phyloP scores from a whole-genome alignment of 2,888 invertebrate species.

The Chymomyza fuscimana region DNA sequence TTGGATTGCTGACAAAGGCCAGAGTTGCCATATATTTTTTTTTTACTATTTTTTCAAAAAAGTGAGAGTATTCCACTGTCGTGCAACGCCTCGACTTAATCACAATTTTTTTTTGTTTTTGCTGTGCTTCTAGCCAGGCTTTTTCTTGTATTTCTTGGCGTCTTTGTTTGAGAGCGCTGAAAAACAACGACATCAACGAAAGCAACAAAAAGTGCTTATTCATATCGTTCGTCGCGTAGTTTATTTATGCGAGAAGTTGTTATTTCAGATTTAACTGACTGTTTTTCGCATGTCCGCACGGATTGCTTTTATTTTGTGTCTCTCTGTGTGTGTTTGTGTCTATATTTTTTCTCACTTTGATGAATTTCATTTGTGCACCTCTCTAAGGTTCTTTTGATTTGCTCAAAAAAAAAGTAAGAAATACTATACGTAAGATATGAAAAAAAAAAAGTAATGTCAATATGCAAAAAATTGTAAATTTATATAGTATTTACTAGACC shows the following conservation, averaged over 20 bases:
- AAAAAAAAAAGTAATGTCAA: conserved; percentile 4
- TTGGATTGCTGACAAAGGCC: no score
- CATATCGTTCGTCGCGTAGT: conserved; percentile 27
- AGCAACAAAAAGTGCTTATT: conserved; percentile 36
- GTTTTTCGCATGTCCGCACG: conserved; percentile 24
- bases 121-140: conserved; percentile 16
- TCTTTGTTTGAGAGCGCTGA: neutral
- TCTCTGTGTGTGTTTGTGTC: conserved; percentile 2
- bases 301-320: conserved; percentile 17
- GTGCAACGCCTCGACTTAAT: no score
- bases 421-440: conserved; percentile 8
- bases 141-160: conserved; percentile 13
- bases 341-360: conserved; percentile 14
- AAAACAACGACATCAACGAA: neutral
- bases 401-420: neutral
- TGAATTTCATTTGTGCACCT: conserved; percentile 10
- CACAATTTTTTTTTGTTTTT: conserved; percentile 9
- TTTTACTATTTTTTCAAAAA: no score
- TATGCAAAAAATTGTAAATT: neutral
- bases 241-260: conserved; percentile 20
- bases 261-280: conserved; percentile 9
- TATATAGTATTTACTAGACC: no score
- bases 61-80: no score
- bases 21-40: no score
- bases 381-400: neutral